phyloP scores from a whole-genome alignment of 1,140 invertebrate species.

The Coelopa frigida region DNA sequence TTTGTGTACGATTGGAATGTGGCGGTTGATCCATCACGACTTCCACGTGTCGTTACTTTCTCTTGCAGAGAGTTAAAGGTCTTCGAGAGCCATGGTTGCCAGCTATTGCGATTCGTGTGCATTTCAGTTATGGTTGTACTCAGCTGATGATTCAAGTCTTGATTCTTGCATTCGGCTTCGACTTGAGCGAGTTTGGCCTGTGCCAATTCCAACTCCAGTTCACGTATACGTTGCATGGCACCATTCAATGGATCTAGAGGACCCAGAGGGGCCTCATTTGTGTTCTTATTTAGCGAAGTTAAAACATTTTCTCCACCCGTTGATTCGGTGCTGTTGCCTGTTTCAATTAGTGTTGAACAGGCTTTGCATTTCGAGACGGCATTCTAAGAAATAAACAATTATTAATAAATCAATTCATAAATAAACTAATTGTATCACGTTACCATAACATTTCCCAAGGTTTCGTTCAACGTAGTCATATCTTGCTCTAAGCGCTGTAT shows the following conservation, averaged over 20 bases:
- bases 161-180: conserved; percentile 93
- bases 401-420: conserved; percentile 6
- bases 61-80: conserved; percentile 51
- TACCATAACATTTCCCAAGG: conserved; percentile 55
- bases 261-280: conserved; percentile 30
- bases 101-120: conserved; percentile 60
- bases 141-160: conserved; percentile 91
- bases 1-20: conserved; percentile 44
- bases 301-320: conserved; percentile 30
- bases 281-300: conserved; percentile 16
- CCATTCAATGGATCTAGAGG: conserved; percentile 39
- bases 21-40: conserved; percentile 25
- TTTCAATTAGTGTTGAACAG: conserved; percentile 44
- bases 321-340: conserved; percentile 32
- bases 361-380: conserved; percentile 53
- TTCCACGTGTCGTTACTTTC: conserved; percentile 36
- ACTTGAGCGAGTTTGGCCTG: conserved; percentile 95
- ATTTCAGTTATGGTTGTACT: conserved; percentile 73
- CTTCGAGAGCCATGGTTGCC: conserved; percentile 84
- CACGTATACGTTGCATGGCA: conserved; percentile 64
- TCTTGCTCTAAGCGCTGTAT: conserved; percentile 84
- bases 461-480: conserved; percentile 56
- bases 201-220: conserved; percentile 91
- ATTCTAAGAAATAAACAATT: conserved; percentile 33
- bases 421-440: conserved; percentile 21